Percentiles rank a stretch among this genome's conserved stretches.
Evolutionary conservation across 1,140 invertebrate species (phyloP).

Genomic region (Cydia fagiglandana): DNA sequence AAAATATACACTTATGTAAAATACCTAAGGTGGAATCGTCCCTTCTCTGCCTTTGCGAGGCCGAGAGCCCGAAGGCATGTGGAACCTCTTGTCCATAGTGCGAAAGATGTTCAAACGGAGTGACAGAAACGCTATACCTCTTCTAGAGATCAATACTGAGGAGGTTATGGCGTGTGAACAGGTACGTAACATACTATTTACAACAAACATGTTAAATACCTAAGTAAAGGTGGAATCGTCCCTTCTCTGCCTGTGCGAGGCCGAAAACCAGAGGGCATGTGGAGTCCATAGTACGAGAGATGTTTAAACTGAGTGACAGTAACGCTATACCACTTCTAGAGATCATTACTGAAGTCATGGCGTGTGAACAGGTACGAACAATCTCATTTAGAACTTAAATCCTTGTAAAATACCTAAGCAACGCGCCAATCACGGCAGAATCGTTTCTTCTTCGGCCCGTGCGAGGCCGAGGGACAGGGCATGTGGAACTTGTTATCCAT

Average conservation of each 20-base stretch:
- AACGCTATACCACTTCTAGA: constrained; percentile 96
- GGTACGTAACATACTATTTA: constrained; percentile 69
- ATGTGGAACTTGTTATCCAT: constrained; percentile 98
- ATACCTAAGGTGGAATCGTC: constrained; percentile 89
- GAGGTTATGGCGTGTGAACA: constrained; percentile 98
- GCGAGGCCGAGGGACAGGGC: constrained; percentile 94
- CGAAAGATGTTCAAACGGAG: constrained; percentile 98
- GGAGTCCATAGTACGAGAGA: constrained; percentile 98
- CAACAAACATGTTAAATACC: no score
- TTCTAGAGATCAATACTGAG: constrained; percentile 97
- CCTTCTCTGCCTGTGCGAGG: constrained; percentile 94
- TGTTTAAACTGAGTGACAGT: constrained; percentile 97
- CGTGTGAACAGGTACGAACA: constrained; percentile 91
- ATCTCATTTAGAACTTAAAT: no score
- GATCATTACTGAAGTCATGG: constrained; percentile 98
- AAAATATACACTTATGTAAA: no score
- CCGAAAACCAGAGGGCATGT: constrained; percentile 98
- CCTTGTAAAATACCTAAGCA: constrained; percentile 94
- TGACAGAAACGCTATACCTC: constrained; percentile 95
- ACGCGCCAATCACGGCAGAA: constrained; percentile 87
- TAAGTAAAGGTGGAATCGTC: constrained; percentile 89
- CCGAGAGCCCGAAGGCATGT: constrained; percentile 98
- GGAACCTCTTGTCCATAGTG: constrained; percentile 98
- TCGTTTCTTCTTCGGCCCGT: constrained; percentile 88
- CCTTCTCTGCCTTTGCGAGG: constrained; percentile 94